A percentile compares a stretch with the other conserved stretches of the same genome.
Evolutionary conservation across 2,797 vertebrate genomes (phyloP).

Genomic region (Kryptopterus vitreolus): DNA sequence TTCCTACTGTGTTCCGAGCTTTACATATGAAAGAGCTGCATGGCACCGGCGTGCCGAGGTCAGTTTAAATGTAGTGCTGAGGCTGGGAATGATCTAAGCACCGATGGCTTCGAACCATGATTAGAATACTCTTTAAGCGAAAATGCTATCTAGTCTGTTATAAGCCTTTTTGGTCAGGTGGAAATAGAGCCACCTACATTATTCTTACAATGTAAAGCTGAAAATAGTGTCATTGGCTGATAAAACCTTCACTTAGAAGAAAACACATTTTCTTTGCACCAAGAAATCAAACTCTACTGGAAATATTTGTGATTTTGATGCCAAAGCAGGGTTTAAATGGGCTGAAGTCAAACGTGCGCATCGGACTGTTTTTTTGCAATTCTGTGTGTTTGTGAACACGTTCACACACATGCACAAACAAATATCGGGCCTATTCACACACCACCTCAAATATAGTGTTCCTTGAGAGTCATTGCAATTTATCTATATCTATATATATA

Average conservation of each 20-base stretch:
- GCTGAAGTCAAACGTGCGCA: constrained; percentile 25
- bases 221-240: constrained; percentile 18
- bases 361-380: constrained; percentile 44
- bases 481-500: no score
- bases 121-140: constrained; percentile 9
- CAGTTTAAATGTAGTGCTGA: constrained; percentile 43
- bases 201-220: constrained; percentile 16
- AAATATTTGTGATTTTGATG: constrained; percentile 11
- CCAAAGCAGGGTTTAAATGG: constrained; percentile 34
- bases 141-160: background rate
- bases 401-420: constrained; percentile 39
- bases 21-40: constrained; percentile 54
- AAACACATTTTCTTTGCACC: background rate
- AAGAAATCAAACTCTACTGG: background rate
- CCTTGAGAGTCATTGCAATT: constrained; percentile 3
- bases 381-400: constrained; percentile 42
- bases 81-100: constrained; percentile 24
- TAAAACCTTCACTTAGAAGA: constrained; percentile 11
- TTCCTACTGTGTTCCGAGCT: constrained; percentile 57
- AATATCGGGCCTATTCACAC: background rate
- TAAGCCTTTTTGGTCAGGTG: background rate
- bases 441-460: constrained; percentile 8
- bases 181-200: background rate
- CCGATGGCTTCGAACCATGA: background rate
- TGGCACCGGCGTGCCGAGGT: constrained; percentile 52